Percentiles rank a stretch among this genome's conserved stretches.
phyloP scores from a whole-genome alignment of 2,797 vertebrate genomes.

The Setipinna tenuifilis region DNA sequence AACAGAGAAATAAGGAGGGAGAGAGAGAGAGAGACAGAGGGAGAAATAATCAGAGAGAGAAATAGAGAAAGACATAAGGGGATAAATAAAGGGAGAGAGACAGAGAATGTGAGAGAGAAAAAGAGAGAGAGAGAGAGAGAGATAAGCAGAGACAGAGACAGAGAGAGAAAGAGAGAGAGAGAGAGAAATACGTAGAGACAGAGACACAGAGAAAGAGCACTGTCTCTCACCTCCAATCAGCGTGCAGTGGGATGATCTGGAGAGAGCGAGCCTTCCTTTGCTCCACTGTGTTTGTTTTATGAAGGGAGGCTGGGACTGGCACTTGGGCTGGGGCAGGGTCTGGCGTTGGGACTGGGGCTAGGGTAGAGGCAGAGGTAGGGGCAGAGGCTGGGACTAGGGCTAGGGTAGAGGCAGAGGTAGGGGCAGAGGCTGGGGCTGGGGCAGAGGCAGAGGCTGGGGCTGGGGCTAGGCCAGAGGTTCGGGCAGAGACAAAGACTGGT shows the following conservation, averaged over 20 bases:
- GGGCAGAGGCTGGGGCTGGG: too few relatives aligned
- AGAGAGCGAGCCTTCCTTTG: neutral
- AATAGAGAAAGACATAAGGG: too few relatives aligned
- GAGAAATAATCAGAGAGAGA: slow-evolving; percentile 25
- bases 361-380: too few relatives aligned
- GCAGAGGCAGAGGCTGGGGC: too few relatives aligned
- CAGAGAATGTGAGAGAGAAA: neutral
- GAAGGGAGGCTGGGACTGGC: neutral
- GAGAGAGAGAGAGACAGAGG: slow-evolving; percentile 26
- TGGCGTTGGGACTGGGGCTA: too few relatives aligned
- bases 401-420: too few relatives aligned
- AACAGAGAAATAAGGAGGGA: neutral
- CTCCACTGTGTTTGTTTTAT: neutral
- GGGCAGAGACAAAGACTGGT: too few relatives aligned
- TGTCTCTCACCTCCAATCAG: slow-evolving; percentile 12
- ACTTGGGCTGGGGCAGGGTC: too few relatives aligned
- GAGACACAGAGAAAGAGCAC: slow-evolving; percentile 21
- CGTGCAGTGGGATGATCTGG: neutral
- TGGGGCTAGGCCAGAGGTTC: too few relatives aligned
- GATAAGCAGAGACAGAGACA: neutral
- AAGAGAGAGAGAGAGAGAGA: neutral
- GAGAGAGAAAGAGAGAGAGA: too few relatives aligned
- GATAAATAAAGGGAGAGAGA: too few relatives aligned
- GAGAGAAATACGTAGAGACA: neutral
- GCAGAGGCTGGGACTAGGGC: too few relatives aligned